These are phyloP conservation scores for Siniperca knerii DNA, from an alignment of 2,113 vertebrate genomes.

Conservation along the genomic window DNA sequence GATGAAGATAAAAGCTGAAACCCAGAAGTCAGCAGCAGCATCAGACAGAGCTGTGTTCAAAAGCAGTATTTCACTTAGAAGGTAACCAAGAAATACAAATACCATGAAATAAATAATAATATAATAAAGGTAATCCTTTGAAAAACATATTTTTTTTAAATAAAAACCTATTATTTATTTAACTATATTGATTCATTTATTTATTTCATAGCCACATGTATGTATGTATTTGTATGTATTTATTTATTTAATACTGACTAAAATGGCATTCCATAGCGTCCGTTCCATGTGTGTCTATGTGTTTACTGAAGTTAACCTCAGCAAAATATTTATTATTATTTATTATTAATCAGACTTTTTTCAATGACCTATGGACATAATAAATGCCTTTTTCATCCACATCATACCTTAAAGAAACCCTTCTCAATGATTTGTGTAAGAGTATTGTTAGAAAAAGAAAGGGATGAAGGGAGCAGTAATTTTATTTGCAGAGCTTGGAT, in stretches of 20 bases:
- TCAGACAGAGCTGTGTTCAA: slow-evolving; percentile 5
- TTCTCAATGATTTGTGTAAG: neutral
- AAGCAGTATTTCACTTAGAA: neutral
- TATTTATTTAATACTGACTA: no score
- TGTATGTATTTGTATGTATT: no score
- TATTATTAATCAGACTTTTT: slow-evolving; percentile 3
- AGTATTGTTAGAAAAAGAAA: neutral
- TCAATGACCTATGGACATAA: slow-evolving; percentile 20
- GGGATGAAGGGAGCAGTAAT: neutral
- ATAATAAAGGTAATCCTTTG: no score
- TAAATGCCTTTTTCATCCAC: neutral
- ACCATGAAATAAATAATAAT: no score
- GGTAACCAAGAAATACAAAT: no score
- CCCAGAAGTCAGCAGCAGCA: neutral
- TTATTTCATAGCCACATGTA: no score
- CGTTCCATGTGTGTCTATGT: no score
- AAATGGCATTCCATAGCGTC: no score
- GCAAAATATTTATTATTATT: slow-evolving; percentile 3
- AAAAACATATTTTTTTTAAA: no score
- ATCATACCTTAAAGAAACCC: neutral
- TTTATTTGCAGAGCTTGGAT: neutral
- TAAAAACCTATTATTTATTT: no score
- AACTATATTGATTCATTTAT: no score
- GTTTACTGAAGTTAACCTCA: slow-evolving; percentile 28
- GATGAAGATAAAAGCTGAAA: slow-evolving; percentile 4